Conservation (phyloP, 2,888 invertebrate genomes). For the Sacculina carcini region DNA sequence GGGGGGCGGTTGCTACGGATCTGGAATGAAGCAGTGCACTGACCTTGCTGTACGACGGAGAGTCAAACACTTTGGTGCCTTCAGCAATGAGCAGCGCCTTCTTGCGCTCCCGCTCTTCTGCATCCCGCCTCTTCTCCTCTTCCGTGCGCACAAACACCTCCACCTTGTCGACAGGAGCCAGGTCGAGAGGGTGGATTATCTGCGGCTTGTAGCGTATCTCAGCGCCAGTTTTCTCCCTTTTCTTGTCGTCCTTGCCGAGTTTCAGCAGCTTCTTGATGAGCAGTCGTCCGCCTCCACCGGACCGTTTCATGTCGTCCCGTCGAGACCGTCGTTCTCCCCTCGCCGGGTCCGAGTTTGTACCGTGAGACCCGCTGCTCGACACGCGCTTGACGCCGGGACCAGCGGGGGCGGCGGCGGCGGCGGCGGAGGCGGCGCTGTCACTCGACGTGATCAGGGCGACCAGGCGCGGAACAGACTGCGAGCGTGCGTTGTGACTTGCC, state of each 20-base stretch:
- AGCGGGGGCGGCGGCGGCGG: not conserved
- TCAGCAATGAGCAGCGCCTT: slow-evolving; percentile 1
- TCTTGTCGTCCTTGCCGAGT: slow-evolving; percentile 40
- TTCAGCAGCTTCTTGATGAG: slow-evolving; percentile 22
- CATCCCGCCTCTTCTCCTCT: not conserved
- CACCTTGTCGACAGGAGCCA: slow-evolving; percentile 53
- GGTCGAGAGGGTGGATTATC: slow-evolving; percentile 63
- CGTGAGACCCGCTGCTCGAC: slow-evolving; percentile 3
- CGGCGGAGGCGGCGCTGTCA: no score
- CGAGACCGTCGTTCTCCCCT: not conserved
- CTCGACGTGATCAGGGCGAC: no score
- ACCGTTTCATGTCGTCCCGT: slow-evolving; percentile 15
- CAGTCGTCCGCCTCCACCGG: slow-evolving; percentile 45
- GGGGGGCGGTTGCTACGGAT: no score
- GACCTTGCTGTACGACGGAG: not conserved
- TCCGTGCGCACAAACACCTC: slow-evolving; percentile 30
- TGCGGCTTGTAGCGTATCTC: slow-evolving; percentile 36
- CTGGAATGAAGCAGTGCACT: no score
- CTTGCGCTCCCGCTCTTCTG: not conserved
- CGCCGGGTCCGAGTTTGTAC: not conserved
- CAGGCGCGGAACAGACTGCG: not conserved
- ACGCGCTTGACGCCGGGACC: not conserved
- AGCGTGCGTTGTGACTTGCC: no score
- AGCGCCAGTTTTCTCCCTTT: slow-evolving; percentile 16
- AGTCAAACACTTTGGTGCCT: not conserved